Base-by-base conservation (phyloP, 2,888 invertebrate genomes). In the Cactoblastis cactorum region DNA sequence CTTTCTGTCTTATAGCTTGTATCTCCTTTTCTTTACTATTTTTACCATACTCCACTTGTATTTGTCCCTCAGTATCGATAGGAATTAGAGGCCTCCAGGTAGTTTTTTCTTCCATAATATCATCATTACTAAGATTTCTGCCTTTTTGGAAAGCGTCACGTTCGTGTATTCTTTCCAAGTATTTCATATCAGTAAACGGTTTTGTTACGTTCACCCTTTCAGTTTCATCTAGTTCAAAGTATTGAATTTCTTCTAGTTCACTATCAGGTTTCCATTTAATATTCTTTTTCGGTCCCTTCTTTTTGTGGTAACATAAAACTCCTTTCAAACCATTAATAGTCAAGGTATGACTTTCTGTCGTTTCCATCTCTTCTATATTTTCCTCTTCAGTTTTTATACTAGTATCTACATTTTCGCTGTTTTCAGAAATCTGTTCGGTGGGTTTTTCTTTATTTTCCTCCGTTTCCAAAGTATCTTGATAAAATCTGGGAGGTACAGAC, bases 171-270 rank as follows among this genome's bases (percentile, higher is more conserved):
- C 95, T 94, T 75, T 98, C 98, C 90, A 96, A 93, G 75, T 95
- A 93, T 74, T 96, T 96, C 95, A 97, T 95, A 69, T 97, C 97
- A 32, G 94, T 95, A 81, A 98, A 98, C 28, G 92, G 95, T 81
- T 94, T 96, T 2, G 94, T 97, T 0, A 98, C 98, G 83, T 98
- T 98, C 1, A 97, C 96, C 71, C 98, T 92, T 84, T 99, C 98
- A 12, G 95, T 97, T 83, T 98, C 98, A 80, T 98, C 98, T 61
- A 98, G 85, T 79, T 98, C 98, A 80, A 99, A 98, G 82, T 93
- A 98, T 66, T 95, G 94, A 52, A 97, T 91, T 68, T 95, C 94
- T 65, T 95, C 95, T 28, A 99, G 86, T 59, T 95, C 93, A 4
- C 91, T 83, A 53, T 97, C 97, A 2, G 94, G 92, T 69, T 94